These are phyloP conservation scores for Pseudorhombus dupliciocellatus DNA, from an alignment of 2,113 vertebrate genomes.

Conservation along the genomic window DNA sequence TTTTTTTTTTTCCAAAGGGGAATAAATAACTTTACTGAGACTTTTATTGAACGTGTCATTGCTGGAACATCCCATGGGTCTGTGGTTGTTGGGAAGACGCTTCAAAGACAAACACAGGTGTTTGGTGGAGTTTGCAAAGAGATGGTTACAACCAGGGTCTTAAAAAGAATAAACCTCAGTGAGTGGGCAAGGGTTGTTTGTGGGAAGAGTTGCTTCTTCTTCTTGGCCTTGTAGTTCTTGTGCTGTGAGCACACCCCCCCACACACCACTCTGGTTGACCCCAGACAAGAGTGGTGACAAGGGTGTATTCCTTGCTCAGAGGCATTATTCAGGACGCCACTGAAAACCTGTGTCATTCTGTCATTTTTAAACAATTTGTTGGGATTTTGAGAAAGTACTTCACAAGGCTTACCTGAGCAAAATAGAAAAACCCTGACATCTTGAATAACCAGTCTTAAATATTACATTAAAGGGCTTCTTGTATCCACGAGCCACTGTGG, in stretches of 20 bases:
- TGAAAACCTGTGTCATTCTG: constrained; percentile 21
- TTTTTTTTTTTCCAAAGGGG: constrained; percentile 60
- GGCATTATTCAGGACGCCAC: constrained; percentile 41
- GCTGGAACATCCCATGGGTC: constrained; percentile 71
- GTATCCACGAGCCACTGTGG: constrained; percentile 29
- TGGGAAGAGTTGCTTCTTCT: constrained; percentile 52
- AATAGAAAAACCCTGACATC: constrained; percentile 32
- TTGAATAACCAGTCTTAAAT: constrained; percentile 45
- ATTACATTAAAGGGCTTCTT: constrained; percentile 58
- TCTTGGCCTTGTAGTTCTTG: constrained; percentile 52
- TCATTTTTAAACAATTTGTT: constrained; percentile 28
- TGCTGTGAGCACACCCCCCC: constrained; percentile 45
- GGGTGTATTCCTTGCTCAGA: constrained; percentile 37
- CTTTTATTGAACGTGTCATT: constrained; percentile 77
- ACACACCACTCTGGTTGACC: constrained; percentile 33
- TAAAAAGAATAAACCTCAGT: constrained; percentile 65
- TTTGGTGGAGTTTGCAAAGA: constrained; percentile 67
- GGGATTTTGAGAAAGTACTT: constrained; percentile 31
- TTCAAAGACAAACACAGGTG: constrained; percentile 81
- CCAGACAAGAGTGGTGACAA: constrained; percentile 23
- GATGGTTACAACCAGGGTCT: constrained; percentile 63
- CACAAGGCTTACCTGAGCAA: constrained; percentile 11
- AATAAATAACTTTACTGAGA: constrained; percentile 79
- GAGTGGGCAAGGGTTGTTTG: constrained; percentile 64
- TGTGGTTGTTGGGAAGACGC: constrained; percentile 66